Base-by-base conservation (phyloP, 2,113 vertebrate species). In the Centropristis striata region DNA sequence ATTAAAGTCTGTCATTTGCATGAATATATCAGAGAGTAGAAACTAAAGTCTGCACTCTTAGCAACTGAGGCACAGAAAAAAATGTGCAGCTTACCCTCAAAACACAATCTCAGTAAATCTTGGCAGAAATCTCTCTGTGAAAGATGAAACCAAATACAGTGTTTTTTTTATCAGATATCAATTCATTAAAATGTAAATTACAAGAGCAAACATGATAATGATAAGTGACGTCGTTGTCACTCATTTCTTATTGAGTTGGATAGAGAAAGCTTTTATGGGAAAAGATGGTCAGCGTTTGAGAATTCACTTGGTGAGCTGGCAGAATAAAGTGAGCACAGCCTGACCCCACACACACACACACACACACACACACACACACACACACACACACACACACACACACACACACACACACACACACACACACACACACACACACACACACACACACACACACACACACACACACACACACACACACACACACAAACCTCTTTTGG, bases 131-230 rank as follows among this genome's bases (percentile, higher is more conserved):
- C n/a, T 80, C 68, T 63, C 57, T 71, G 49, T 27, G 70, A 58
- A 79, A 71, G 59, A 83, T 74, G 51, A 49, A 80, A 89, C 60
- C 18, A 75, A 85, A 69, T 46, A 39, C 57, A 23, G 53, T 50
- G 53, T 27, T 47, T 39, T 37, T 74, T 68, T 21, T 28, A 71
- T 87, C 72, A 78, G 58, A 72, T 82, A 80, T 78, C 28, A 58
- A 59, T 72, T 84, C 55, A 87, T 86, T 84, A 77, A 85, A 81
- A 88, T 86, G 76, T 85, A 79, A 90, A 81, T 87, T 77, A 69
- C 80, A 85, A 57, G 25, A 42, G 67, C 49, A 78, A 85, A 80
- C 41, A 79, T 49, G 39, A 44, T 69, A 76, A 72, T 68, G 50
- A 66, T 63, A 60, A 81, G 65, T 72, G 39, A 61, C 47, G n/a